phyloP scores from a whole-genome alignment of 2,888 invertebrate species.

The Allygus modestus region DNA sequence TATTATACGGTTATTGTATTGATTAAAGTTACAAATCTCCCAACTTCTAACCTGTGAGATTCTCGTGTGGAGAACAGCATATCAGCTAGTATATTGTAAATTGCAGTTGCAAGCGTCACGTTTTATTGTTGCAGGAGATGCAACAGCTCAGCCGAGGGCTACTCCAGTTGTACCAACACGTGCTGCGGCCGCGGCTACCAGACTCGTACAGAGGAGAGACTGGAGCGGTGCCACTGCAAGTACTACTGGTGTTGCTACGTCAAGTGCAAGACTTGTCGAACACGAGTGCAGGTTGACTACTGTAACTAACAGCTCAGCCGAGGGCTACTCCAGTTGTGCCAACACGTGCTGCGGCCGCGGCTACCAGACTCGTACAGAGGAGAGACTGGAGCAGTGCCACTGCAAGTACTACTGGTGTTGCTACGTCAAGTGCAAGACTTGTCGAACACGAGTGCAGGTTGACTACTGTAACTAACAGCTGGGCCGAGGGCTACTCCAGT shows the following conservation, averaged over 20 bases:
- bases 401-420: slow-evolving; percentile 94
- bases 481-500: slow-evolving; percentile 81
- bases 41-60: too few species aligned
- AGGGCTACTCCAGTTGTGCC: slow-evolving; percentile 84
- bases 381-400: slow-evolving; percentile 85
- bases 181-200: slow-evolving; percentile 91
- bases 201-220: slow-evolving; percentile 81
- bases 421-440: slow-evolving; percentile 91
- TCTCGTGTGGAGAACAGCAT: too few species aligned
- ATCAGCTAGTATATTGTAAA: too few species aligned
- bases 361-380: slow-evolving; percentile 82
- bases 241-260: slow-evolving; percentile 94
- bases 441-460: slow-evolving; percentile 91
- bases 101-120: too few species aligned
- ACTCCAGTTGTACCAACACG: slow-evolving; percentile 87
- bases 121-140: slow-evolving; percentile 79
- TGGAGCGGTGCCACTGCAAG: slow-evolving; percentile 89
- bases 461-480: slow-evolving; percentile 75
- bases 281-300: slow-evolving; percentile 87
- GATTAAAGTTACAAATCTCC: too few species aligned
- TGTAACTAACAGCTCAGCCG: slow-evolving; percentile 76
- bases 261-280: slow-evolving; percentile 89
- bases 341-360: slow-evolving; percentile 92
- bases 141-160: slow-evolving; percentile 81
- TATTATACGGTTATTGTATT: too few species aligned